Evolutionary conservation across 2,113 vertebrate genomes (phyloP).

Genomic region (Felis catus): DNA sequence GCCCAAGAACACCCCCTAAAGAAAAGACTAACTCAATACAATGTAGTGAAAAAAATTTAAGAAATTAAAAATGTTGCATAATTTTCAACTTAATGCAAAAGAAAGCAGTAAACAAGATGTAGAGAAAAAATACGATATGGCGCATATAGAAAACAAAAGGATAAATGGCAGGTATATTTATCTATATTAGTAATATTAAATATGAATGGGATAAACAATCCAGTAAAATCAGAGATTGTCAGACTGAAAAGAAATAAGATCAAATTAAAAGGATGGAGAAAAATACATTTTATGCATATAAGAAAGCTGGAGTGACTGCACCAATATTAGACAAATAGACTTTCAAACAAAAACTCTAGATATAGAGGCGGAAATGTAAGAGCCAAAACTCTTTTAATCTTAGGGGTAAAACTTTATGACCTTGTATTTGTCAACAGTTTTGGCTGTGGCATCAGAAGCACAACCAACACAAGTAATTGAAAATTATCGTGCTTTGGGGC

Average conservation of each 20-base stretch:
- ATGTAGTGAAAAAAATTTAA: not conserved
- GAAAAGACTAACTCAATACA: not conserved
- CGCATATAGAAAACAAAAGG: not conserved
- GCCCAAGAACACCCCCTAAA: not conserved
- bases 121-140: not conserved
- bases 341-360: not conserved
- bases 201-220: not conserved
- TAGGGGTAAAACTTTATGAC: not conserved
- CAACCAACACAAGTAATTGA: not conserved
- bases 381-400: not conserved
- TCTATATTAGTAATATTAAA: not conserved
- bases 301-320: not conserved
- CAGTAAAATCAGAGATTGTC: not conserved
- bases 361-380: not conserved
- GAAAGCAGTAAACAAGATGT: not conserved
- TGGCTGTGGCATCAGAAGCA: not conserved
- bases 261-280: not conserved
- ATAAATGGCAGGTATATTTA: not conserved
- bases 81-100: not conserved
- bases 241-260: not conserved
- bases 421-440: not conserved
- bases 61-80: not conserved
- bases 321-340: not conserved
- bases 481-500: not conserved
- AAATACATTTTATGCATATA: not conserved